Conservation (phyloP, 2,888 invertebrate genomes). For the Tricholauxania praeusta region DNA sequence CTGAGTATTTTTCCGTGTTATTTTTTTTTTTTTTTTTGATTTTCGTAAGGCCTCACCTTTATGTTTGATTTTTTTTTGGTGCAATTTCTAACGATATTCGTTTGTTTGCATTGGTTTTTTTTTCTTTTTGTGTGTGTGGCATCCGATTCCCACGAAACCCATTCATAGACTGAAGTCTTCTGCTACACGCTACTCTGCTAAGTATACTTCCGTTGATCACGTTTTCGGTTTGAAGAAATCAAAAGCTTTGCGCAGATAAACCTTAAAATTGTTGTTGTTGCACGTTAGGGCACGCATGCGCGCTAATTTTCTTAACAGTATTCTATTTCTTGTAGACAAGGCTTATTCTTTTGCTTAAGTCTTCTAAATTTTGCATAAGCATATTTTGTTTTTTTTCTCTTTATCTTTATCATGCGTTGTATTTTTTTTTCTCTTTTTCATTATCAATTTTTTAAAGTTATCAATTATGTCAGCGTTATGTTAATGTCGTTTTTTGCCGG, state of each 20-base stretch:
- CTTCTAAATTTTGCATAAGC: too few relatives aligned
- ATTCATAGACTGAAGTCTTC: conserved; percentile 67
- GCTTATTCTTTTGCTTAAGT: too few relatives aligned
- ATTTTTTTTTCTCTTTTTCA: too few relatives aligned
- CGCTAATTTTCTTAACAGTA: too few relatives aligned
- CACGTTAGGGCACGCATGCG: too few relatives aligned
- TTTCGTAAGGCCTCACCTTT: background rate
- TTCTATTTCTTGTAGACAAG: too few relatives aligned
- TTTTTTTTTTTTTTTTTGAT: conserved; percentile 1
- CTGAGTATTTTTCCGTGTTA: background rate
- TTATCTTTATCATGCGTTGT: too few relatives aligned
- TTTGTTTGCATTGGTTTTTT: conserved; percentile 16
- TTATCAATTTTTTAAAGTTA: too few relatives aligned
- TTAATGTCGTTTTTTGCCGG: too few relatives aligned
- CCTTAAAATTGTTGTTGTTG: too few relatives aligned
- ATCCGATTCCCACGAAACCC: conserved; percentile 67
- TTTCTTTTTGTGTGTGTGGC: conserved; percentile 42
- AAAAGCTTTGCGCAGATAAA: background rate
- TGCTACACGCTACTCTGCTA: conserved; percentile 60
- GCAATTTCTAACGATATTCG: background rate
- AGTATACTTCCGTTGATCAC: conserved; percentile 58
- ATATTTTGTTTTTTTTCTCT: too few relatives aligned
- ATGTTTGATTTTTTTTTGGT: background rate
- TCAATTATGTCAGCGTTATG: too few relatives aligned
- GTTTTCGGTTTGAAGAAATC: background rate